Conservation (phyloP, 2,113 vertebrate genomes). For the Salvelinus fontinalis region DNA sequence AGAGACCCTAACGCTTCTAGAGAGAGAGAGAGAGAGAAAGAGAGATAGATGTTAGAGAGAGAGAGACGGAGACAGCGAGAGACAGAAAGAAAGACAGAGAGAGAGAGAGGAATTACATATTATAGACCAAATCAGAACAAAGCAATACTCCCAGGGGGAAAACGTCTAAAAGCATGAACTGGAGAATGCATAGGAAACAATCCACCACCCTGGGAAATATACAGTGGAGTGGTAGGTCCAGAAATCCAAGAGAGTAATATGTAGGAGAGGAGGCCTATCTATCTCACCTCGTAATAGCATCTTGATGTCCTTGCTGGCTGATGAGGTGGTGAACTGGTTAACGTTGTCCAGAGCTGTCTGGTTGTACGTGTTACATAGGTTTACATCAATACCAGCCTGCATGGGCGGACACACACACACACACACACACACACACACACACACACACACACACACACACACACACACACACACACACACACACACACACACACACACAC, state of each 20-base stretch:
- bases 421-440: conserved; percentile 1
- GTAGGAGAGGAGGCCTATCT: background rate
- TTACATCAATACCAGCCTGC: conserved; percentile 89
- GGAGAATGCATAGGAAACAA: too few relatives aligned
- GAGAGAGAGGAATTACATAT: background rate
- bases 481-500: background rate
- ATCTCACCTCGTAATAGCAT: conserved; percentile 87
- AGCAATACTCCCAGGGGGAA: too few relatives aligned
- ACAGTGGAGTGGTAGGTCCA: too few relatives aligned
- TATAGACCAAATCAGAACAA: too few relatives aligned
- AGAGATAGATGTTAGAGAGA: background rate
- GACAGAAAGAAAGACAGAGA: background rate
- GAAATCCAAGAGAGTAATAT: background rate
- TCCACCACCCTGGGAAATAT: too few relatives aligned
- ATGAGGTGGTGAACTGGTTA: conserved; percentile 97
- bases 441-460: background rate
- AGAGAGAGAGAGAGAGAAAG: background rate
- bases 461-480: conserved; percentile 2
- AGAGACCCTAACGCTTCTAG: conserved; percentile 91
- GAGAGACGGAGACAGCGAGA: too few relatives aligned
- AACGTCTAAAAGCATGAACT: too few relatives aligned
- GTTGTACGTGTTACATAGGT: conserved; percentile 96
- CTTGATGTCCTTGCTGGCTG: conserved; percentile 97
- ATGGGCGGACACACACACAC: background rate
- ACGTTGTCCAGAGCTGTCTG: conserved; percentile 97